Conservation (phyloP, 1,140 invertebrate species). For the Akabosia matsudoensis region DNA sequence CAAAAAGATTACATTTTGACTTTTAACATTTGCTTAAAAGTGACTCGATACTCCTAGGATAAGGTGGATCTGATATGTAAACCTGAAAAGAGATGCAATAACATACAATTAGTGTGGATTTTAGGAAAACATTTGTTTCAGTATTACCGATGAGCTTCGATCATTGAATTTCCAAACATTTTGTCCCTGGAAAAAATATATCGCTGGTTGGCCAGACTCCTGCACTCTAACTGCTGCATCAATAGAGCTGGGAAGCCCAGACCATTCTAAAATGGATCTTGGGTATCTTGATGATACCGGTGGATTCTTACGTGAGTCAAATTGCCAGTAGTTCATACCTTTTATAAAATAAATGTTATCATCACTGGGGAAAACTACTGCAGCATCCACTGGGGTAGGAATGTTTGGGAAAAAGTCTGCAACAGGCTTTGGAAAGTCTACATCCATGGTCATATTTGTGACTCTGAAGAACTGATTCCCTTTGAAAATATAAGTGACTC, state of each 20-base stretch:
- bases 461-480: constrained; percentile 6
- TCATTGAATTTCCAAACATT: constrained; percentile 13
- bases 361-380: not conserved
- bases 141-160: not conserved
- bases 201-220: not conserved
- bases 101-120: too few species aligned
- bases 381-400: constrained; percentile 17
- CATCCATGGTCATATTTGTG: constrained; percentile 5
- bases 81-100: not conserved
- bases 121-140: too few species aligned
- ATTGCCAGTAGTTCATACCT: constrained; percentile 2
- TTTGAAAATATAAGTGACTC: constrained; percentile 19
- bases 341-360: constrained; percentile 25
- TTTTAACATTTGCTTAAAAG: too few species aligned
- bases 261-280: not conserved
- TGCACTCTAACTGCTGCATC: not conserved
- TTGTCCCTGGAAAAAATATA: constrained; percentile 8
- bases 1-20: too few species aligned
- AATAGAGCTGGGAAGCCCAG: not conserved
- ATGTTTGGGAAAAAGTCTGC: constrained; percentile 3
- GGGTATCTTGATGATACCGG: not conserved
- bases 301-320: not conserved
- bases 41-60: not conserved
- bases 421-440: not conserved
- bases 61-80: not conserved